Evolutionary conservation across 2,888 invertebrate species (phyloP).

Genomic region (Dasypogon diadema): DNA sequence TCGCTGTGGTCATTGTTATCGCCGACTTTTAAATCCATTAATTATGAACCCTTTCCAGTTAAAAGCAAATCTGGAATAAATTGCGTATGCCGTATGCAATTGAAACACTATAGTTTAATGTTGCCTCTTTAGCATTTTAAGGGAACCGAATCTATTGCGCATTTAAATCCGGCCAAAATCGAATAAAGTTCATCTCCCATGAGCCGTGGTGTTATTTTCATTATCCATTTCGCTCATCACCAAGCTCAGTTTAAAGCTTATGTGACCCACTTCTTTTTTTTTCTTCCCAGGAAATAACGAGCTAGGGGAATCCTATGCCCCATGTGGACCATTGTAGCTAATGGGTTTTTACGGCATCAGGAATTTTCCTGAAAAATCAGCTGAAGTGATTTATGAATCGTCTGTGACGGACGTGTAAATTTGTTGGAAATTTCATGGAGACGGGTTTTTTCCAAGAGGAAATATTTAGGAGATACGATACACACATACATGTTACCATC

Average conservation of each 20-base stretch:
- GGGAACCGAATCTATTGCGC: background rate
- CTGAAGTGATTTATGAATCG: slow-evolving; percentile 41
- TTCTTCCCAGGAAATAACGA: slow-evolving; percentile 34
- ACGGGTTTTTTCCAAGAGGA: slow-evolving; percentile 4
- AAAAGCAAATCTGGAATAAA: background rate
- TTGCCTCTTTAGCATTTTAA: background rate
- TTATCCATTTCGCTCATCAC: slow-evolving; percentile 47
- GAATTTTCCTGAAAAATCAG: slow-evolving; percentile 42
- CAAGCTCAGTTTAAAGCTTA: slow-evolving; percentile 26
- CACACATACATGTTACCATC: too few relatives aligned
- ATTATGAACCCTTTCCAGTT: background rate
- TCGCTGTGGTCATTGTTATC: slow-evolving; percentile 9
- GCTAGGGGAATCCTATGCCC: slow-evolving; percentile 32
- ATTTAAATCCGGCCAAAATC: slow-evolving; percentile 8
- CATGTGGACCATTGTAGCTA: slow-evolving; percentile 47
- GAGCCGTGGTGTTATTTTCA: slow-evolving; percentile 26
- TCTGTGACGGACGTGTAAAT: slow-evolving; percentile 44
- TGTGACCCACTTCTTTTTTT: slow-evolving; percentile 28
- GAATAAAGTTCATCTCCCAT: slow-evolving; percentile 17
- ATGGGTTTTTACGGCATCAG: slow-evolving; percentile 49
- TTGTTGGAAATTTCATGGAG: slow-evolving; percentile 42
- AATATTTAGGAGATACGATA: too few relatives aligned
- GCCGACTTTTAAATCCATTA: slow-evolving; percentile 28
- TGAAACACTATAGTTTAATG: slow-evolving; percentile 16
- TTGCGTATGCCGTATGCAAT: background rate